Evolutionary conservation across 2,888 invertebrate species (phyloP), one percentile per base, ranked within the genome.

Genomic region (Caenorhabditis imperialis): DNA sequence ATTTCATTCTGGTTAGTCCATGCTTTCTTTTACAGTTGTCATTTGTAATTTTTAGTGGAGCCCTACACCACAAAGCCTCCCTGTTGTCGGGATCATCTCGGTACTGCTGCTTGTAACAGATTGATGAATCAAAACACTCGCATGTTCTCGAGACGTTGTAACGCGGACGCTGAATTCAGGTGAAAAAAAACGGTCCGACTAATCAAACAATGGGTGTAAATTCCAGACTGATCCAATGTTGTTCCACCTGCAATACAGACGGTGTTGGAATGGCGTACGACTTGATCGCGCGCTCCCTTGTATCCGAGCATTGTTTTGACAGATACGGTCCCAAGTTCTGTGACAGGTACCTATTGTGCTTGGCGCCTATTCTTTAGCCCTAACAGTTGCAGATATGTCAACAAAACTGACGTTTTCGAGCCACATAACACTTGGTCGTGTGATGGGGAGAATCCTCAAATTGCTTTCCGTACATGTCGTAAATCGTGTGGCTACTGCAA

Each of bases 401-500:
- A 84, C 65, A 60, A 76, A 44, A 84, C 81, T 14, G 84, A 82
- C 65, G 78, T 83, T n/a, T 84, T 82, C 60, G 76, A 79, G 67
- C 77, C 78, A 1, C 75, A 74, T 35, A 77, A 73, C 50, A 70
- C 78, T 30, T 82, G 83, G 82, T 70, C 70, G n/a, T 84, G 84
- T 67, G 80, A 82, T 47, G 83, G 84, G 16, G 75, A 81, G 53
- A 83, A 76, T 65, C 81, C 84, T 16, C 81, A 83, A 67, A 77
- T 84, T 20, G 80, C 83, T 20, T 84, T 84, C 67, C 74, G 84
- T 38, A 65, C 82, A 27, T 84, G 84, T 67, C 77, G 84, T 53
- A 65, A 77, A 61, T 79, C 79, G 20, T 82, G 83, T 44, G 84
- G 84, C 10, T 84, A 77, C 61, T 84, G 84, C 72, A 80, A 84